Evolutionary conservation across 1,140 invertebrate genomes (phyloP).

Genomic region (Bombus pyrosoma): DNA sequence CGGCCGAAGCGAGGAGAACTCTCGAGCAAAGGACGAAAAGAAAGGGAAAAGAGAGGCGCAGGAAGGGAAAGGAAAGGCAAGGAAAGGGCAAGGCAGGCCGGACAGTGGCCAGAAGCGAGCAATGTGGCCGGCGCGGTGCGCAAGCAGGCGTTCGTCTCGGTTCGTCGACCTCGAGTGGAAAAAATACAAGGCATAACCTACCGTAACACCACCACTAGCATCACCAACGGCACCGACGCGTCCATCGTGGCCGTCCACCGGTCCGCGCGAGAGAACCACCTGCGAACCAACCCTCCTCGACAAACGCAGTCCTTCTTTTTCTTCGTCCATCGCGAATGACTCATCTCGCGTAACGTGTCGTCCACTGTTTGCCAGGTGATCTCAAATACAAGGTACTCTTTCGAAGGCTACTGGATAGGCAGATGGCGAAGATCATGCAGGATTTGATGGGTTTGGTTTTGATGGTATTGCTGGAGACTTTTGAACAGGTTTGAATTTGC

Average conservation of each 20-base stretch:
- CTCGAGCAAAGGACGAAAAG: slow-evolving; percentile 57
- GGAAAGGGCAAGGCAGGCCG: slow-evolving; percentile 68
- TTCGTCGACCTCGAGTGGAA: slow-evolving; percentile 80
- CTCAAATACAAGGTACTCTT: not conserved
- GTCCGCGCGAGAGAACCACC: slow-evolving; percentile 53
- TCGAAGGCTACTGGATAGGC: too few species aligned
- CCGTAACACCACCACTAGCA: slow-evolving; percentile 77
- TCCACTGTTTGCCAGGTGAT: not conserved
- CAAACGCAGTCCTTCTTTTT: slow-evolving; percentile 25
- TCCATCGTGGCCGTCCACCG: slow-evolving; percentile 24
- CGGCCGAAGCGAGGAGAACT: not conserved
- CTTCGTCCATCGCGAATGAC: slow-evolving; percentile 33
- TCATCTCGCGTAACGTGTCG: slow-evolving; percentile 32
- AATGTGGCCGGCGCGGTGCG: slow-evolving; percentile 58
- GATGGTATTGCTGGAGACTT: too few species aligned
- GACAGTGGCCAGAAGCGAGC: slow-evolving; percentile 73
- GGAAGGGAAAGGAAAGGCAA: slow-evolving; percentile 44
- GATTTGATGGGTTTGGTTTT: too few species aligned
- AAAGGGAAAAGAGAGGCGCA: slow-evolving; percentile 51
- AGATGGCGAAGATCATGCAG: too few species aligned
- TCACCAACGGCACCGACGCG: slow-evolving; percentile 54
- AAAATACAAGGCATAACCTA: slow-evolving; percentile 80
- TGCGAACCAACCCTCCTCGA: slow-evolving; percentile 52
- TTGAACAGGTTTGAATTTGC: too few species aligned
- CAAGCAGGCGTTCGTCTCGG: slow-evolving; percentile 76